Base-by-base conservation (phyloP, 1,140 invertebrate species). In the Pseudomyrmex sp. region DNA sequence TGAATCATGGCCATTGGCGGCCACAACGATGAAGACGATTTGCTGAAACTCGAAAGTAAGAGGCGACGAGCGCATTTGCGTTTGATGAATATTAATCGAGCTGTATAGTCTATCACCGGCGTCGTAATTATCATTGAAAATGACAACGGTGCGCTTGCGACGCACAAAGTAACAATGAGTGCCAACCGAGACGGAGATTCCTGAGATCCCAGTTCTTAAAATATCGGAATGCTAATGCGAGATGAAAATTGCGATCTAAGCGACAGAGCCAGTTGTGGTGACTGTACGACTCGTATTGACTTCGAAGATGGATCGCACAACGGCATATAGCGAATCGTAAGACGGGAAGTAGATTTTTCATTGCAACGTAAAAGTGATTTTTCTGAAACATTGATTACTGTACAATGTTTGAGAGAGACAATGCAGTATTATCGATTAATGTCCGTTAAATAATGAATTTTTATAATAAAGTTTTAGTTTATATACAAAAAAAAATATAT, bases 121-220 rank as follows among this genome's bases (percentile, higher is more conserved):
- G 8, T 82, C 59, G 56, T 44, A 82, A 82, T 82, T 82, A 82
- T 44, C 46, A 26, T 9, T 12, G 66, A 48, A 59, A 66, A 77
- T 66, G 13, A 62, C 18, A 26, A 8, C 8, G 15, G 44, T 54
- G 26, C 48, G 23, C 18, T 35, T 23, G 12, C n/a, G 44, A 65
- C 54, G 18, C 54, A 8, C 26, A 15, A 2, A 8, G 58, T 50
- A 46, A 44, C 26, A 15, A 76, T 12, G n/a, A 76, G 2, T 9
- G 13, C 0, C 73, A 2, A 44, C 3, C 52, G 46, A 73, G 72
- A 46, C 2, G 20, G 9, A 62, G 20, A 5, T 13, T 12, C 8
- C 52, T 7, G 59, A 15, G 13, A n/a, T 48, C 15, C 20, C 7
- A 62, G 15, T 15, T 1, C 12, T 65, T 76, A 76, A 76, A 68